Evolutionary conservation across 1,140 invertebrate genomes (phyloP).

Genomic region (Drosophila chauvacae): DNA sequence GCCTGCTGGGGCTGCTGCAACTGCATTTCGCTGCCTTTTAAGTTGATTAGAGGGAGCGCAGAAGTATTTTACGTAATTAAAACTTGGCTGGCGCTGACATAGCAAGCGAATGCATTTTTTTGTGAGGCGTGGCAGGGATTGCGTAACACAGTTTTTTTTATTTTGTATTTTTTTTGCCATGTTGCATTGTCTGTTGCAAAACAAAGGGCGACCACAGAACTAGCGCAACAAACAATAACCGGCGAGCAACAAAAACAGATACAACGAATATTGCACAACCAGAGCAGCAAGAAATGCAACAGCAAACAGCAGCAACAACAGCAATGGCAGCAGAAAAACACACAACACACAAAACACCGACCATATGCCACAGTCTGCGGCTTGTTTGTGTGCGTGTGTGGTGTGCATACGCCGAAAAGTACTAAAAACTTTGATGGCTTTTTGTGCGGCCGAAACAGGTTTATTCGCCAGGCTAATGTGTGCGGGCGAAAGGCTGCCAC

Average conservation of each 20-base stretch:
- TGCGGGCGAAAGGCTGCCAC: constrained; percentile 10
- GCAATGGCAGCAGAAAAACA: constrained; percentile 7
- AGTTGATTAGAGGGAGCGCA: constrained; percentile 75
- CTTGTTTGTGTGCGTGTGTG: constrained; percentile 41
- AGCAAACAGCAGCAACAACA: not conserved
- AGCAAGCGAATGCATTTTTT: constrained; percentile 41
- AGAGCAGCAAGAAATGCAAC: constrained; percentile 36
- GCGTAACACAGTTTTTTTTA: constrained; percentile 20
- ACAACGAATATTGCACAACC: constrained; percentile 42
- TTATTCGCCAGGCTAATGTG: constrained; percentile 35
- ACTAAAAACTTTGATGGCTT: constrained; percentile 54
- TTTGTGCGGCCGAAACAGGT: constrained; percentile 36
- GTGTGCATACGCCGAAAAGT: constrained; percentile 16
- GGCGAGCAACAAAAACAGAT: constrained; percentile 18
- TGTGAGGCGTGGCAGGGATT: constrained; percentile 9
- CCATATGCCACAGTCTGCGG: constrained; percentile 75
- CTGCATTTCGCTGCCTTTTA: constrained; percentile 55
- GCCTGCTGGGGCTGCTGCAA: constrained; percentile 20
- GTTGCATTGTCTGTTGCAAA: constrained; percentile 65
- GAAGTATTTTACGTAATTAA: constrained; percentile 83
- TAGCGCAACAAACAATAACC: constrained; percentile 72
- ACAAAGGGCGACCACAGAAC: constrained; percentile 75
- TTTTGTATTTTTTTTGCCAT: constrained; percentile 14
- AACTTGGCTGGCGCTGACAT: constrained; percentile 66
- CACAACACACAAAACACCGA: constrained; percentile 39